Percentiles rank a stretch among this genome's conserved stretches.
These are phyloP conservation scores for Brachionus koreanus DNA, from an alignment of 1,140 invertebrate genomes.

Conservation along the genomic window DNA sequence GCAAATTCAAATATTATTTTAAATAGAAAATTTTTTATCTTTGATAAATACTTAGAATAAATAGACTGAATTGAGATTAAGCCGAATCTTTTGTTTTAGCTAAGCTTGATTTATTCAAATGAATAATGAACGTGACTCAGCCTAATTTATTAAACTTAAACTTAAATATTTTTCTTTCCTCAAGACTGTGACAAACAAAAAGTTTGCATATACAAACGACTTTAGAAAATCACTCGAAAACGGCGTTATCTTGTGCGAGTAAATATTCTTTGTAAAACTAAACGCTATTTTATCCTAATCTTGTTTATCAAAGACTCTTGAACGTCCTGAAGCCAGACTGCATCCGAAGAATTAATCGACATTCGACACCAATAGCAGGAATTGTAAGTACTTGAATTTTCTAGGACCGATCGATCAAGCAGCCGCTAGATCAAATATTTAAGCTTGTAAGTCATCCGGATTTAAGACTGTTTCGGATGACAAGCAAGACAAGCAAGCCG, in stretches of 20 bases:
- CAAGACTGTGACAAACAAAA: constrained; percentile 54
- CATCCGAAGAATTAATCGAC: constrained; percentile 54
- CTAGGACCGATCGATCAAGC: background rate
- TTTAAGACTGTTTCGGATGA: background rate
- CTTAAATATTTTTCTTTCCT: constrained; percentile 45
- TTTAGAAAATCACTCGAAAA: constrained; percentile 54
- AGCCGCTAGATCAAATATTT: background rate
- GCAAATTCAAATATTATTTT: background rate
- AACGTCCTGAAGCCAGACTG: constrained; percentile 52
- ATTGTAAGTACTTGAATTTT: constrained; percentile 50
- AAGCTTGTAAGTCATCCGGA: background rate
- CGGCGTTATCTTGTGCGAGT: constrained; percentile 57
- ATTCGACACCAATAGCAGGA: constrained; percentile 54
- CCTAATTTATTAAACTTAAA: background rate
- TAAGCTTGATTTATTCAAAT: constrained; percentile 15
- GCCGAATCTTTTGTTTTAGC: background rate
- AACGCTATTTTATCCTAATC: background rate
- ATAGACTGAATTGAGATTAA: background rate
- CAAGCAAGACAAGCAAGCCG: background rate
- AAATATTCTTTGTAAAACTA: constrained; percentile 47
- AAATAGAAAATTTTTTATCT: background rate
- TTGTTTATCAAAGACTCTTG: constrained; percentile 49
- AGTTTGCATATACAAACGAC: constrained; percentile 54
- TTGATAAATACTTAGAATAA: background rate
- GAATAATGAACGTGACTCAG: background rate